Evolutionary conservation across 2,797 vertebrate species (phyloP).

Genomic region (Austrolebias charrua): DNA sequence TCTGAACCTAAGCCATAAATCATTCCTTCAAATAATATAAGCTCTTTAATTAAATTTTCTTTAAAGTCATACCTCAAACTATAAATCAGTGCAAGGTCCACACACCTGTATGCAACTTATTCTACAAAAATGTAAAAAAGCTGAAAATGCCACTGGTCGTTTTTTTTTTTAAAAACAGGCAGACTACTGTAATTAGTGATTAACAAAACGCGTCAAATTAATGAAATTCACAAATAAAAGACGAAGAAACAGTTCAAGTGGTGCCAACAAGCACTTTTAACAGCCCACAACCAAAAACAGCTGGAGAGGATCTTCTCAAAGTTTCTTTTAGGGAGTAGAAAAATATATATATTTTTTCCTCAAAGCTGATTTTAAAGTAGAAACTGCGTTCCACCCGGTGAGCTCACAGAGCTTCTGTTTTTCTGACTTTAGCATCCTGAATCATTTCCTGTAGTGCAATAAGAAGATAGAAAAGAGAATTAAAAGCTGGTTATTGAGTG

Average conservation of each 20-base stretch:
- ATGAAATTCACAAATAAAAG: background rate
- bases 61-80: background rate
- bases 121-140: background rate
- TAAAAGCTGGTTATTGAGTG: conserved; percentile 2
- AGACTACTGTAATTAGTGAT: background rate
- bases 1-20: too few relatives aligned
- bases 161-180: background rate
- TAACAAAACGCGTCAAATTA: background rate
- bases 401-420: conserved; percentile 21
- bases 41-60: too few relatives aligned
- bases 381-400: conserved; percentile 20
- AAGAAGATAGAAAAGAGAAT: conserved; percentile 23
- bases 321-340: conserved; percentile 60
- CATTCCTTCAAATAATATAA: too few relatives aligned
- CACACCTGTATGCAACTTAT: background rate
- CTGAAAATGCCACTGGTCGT: background rate
- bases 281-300: conserved; percentile 21
- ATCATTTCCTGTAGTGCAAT: conserved; percentile 46
- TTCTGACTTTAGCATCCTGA: conserved; percentile 17
- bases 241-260: background rate
- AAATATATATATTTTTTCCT: conserved; percentile 54
- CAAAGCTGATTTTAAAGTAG: conserved; percentile 36
- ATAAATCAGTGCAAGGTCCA: background rate
- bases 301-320: conserved; percentile 10
- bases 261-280: conserved; percentile 2